A percentile compares a stretch with the other conserved stretches of the same genome.
phyloP scores from a whole-genome alignment of 2,888 invertebrate genomes.

The Xanthorhoe spadicearia region DNA sequence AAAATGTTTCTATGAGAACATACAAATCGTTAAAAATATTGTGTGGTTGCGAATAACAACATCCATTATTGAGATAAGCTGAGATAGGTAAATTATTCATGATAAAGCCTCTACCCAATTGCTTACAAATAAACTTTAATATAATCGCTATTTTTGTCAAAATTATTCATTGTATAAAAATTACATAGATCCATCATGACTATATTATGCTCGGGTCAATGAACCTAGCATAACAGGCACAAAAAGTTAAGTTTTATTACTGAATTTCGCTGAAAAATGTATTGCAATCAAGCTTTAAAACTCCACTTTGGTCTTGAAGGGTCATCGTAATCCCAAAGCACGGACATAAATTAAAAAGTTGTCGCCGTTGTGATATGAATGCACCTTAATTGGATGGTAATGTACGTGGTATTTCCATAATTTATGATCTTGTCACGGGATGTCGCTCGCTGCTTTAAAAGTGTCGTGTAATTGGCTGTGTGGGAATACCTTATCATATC shows the following conservation, averaged over 20 bases:
- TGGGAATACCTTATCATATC: not conserved
- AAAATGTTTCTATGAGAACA: constrained; percentile 2
- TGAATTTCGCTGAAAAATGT: not conserved
- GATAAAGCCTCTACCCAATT: constrained; percentile 9
- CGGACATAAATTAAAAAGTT: constrained; percentile 28
- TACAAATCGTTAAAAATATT: constrained; percentile 12
- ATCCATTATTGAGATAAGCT: constrained; percentile 18
- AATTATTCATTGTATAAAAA: not conserved
- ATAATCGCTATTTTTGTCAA: not conserved
- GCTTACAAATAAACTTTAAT: not conserved
- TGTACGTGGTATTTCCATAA: constrained; percentile 20
- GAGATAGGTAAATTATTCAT: constrained; percentile 19
- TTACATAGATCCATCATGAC: too few relatives aligned
- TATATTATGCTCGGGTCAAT: too few relatives aligned
- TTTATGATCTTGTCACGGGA: constrained; percentile 14
- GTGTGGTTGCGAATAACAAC: constrained; percentile 17
- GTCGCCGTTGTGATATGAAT: constrained; percentile 24
- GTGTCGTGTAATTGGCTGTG: constrained; percentile 13
- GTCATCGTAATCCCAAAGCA: constrained; percentile 22
- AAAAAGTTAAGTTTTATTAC: not conserved
- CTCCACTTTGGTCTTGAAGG: constrained; percentile 16
- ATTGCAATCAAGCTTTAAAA: constrained; percentile 20
- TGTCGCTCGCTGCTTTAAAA: constrained; percentile 5
- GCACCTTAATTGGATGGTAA: constrained; percentile 30
- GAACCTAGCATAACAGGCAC: too few relatives aligned